Conservation (phyloP, 1,140 invertebrate species). For the Leptinotarsa texana region DNA sequence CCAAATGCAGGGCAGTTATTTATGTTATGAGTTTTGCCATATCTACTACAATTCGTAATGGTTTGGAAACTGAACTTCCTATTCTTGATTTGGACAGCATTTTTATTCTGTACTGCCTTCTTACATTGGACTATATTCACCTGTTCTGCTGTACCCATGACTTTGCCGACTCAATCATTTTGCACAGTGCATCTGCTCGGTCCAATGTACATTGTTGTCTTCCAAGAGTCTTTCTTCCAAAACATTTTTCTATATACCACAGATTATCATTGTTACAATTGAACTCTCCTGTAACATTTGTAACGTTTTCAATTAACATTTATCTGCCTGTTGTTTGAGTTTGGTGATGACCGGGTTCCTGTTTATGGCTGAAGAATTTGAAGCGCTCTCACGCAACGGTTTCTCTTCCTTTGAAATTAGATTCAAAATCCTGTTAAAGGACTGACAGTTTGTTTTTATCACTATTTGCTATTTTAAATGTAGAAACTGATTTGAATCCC, state of each 20-base stretch:
- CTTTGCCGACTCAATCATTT: neutral
- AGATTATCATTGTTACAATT: no score
- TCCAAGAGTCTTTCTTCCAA: neutral
- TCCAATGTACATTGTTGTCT: neutral
- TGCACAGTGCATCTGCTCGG: neutral
- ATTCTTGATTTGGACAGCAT: neutral
- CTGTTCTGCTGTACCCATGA: neutral
- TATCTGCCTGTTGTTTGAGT: neutral
- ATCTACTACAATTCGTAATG: neutral
- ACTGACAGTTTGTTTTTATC: neutral
- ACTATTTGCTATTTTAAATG: neutral
- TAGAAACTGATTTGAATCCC: neutral
- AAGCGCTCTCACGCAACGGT: neutral
- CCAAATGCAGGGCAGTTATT: neutral
- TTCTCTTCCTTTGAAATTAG: neutral
- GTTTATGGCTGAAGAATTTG: neutral
- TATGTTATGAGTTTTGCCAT: neutral
- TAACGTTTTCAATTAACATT: no score
- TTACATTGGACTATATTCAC: no score
- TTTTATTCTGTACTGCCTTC: neutral
- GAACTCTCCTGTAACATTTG: no score
- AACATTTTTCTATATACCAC: neutral
- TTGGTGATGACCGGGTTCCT: neutral
- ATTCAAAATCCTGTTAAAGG: neutral
- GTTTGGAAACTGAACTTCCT: neutral